Base-by-base conservation (phyloP, 2,888 invertebrate genomes). In the Drosophila percnosoma region DNA sequence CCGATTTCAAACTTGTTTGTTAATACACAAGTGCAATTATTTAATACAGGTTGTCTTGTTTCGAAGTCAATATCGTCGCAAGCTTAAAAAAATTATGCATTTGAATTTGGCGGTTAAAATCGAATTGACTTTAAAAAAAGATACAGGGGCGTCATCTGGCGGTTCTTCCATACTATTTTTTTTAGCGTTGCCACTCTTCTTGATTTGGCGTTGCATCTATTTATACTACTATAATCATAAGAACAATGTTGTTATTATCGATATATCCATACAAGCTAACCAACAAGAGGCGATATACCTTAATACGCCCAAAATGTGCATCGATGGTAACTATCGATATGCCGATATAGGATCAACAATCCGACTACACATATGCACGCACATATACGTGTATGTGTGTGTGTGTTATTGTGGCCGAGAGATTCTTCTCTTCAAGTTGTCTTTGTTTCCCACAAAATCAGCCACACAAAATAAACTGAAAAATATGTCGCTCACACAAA, bases 331-430 rank as follows among this genome's bases (percentile, higher is more conserved):
- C 38, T 36, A 70, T 65, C 72, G 77, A 77, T 74, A n/a, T 65
- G 74, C 68, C 77, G 77, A 78, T 78, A 78, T n/a, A 67, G 61
- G 45, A 77, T 74, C 78, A 77, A 78, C 77, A 78, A 77, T 60
- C 54, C 70, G n/a, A 63, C 55, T 49, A 31, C 21, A 40, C 29
- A 55, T n/a, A 55, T 55, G 54, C 40, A 36, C 54, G n/a, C 24
- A 31, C 15, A 0, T 24, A 51, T 53, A 67, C 53, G 33, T 57
- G 33, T 21, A 18, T 58, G 72, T 65, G 67, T 63, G 54, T 53
- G 63, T 60, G 67, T 80, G 70, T 80, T 80, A 59, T 79, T 80
- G 79, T 77, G 58, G 36, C 68, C 40, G 68, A 57, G 65, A 78
- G 75, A 63, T 65, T 79, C 74, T 75, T 49, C 77, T 69, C 69